phyloP scores from a whole-genome alignment of 2,797 vertebrate species.

The Microctenopoma steveboyesi region DNA sequence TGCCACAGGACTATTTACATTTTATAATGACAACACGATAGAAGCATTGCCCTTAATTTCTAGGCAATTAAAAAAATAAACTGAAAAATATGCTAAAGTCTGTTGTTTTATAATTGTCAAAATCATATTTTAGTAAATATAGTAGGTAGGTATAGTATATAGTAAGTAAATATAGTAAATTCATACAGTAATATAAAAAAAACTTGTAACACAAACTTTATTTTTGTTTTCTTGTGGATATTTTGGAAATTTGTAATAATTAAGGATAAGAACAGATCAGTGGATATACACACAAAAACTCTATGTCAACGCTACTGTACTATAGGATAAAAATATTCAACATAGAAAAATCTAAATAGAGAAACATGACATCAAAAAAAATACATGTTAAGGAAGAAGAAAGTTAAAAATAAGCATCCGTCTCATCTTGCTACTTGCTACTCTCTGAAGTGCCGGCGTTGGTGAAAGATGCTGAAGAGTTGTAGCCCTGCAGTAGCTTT shows the following conservation, averaged over 20 bases:
- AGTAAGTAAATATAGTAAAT: too few species aligned
- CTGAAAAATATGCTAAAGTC: background rate
- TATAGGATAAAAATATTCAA: background rate
- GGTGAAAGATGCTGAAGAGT: slow-evolving; percentile 67
- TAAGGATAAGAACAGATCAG: background rate
- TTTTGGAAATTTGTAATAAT: background rate
- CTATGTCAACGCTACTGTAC: background rate
- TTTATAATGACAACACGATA: background rate
- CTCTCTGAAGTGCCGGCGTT: slow-evolving; percentile 70
- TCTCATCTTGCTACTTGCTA: slow-evolving; percentile 27
- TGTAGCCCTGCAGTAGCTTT: slow-evolving; percentile 32
- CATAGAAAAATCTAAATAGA: background rate
- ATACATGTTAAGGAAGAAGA: background rate
- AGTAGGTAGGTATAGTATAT: too few species aligned
- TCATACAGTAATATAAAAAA: background rate
- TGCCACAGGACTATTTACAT: background rate
- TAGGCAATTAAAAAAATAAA: background rate
- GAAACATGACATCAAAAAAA: background rate
- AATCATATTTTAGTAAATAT: too few species aligned
- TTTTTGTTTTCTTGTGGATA: too few species aligned
- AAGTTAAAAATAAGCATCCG: background rate
- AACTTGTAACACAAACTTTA: too few species aligned
- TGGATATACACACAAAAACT: background rate
- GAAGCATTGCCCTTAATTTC: background rate
- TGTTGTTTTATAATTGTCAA: too few species aligned